phyloP scores from a whole-genome alignment of 2,113 vertebrate genomes.

The Burhinus oedicnemus region DNA sequence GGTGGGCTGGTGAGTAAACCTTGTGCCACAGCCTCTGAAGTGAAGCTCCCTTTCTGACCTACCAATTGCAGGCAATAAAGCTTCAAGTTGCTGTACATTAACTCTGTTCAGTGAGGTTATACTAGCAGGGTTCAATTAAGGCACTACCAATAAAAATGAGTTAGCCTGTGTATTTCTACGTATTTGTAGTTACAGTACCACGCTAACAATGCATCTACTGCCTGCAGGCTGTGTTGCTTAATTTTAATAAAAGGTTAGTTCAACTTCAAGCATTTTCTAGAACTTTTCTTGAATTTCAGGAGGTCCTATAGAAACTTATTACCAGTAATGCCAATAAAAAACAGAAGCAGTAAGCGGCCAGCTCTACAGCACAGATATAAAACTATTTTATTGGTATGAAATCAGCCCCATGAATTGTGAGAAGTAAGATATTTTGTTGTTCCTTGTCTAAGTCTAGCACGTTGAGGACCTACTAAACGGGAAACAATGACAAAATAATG shows the following conservation, averaged over 20 bases:
- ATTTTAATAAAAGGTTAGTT: background rate
- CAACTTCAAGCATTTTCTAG: background rate
- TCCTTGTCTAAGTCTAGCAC: background rate
- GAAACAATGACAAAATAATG: background rate
- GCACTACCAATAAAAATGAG: background rate
- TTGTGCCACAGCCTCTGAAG: background rate
- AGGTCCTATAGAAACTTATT: background rate
- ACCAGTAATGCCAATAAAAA: background rate
- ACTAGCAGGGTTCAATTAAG: background rate
- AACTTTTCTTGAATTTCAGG: background rate
- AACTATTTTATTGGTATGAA: background rate
- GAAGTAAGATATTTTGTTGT: rapidly evolving
- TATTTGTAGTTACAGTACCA: background rate
- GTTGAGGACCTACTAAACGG: background rate
- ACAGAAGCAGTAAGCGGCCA: rapidly evolving
- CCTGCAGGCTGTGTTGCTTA: background rate
- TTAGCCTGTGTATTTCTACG: background rate
- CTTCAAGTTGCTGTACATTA: background rate
- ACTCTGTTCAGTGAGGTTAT: background rate
- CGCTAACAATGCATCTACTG: background rate
- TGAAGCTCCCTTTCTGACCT: background rate
- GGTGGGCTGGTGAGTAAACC: background rate
- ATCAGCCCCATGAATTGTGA: background rate
- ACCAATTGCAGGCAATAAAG: background rate
- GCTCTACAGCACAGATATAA: background rate